A percentile compares a stretch with the other conserved stretches of the same genome.
Evolutionary conservation across 2,113 vertebrate genomes (phyloP).

Genomic region (Clupea harengus): DNA sequence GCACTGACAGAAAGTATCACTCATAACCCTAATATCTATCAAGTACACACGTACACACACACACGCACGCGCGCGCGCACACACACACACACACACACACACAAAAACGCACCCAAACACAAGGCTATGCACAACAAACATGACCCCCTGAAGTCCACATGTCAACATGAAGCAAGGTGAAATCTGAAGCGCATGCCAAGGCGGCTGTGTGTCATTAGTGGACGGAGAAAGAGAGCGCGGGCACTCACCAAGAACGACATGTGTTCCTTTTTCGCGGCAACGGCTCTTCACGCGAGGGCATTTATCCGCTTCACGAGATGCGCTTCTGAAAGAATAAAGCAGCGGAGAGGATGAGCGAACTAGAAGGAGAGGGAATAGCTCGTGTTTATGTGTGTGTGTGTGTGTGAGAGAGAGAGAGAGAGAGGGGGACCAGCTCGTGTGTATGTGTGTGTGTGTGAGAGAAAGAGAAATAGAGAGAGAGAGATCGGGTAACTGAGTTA

Average conservation of each 20-base stretch:
- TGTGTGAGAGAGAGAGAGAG: not conserved
- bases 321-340: constrained; percentile 27
- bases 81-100: not conserved
- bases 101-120: not conserved
- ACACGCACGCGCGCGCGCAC: not conserved
- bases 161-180: not conserved
- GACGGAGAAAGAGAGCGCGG: not conserved
- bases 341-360: not conserved
- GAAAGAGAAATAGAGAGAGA: not conserved
- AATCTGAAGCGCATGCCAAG: not conserved
- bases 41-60: not conserved
- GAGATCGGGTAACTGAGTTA: not conserved
- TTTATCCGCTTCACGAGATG: constrained; percentile 56
- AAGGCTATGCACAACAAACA: not conserved
- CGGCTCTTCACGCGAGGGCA: constrained; percentile 46
- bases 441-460: not conserved
- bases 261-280: constrained; percentile 61
- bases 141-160: not conserved
- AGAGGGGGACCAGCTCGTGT: too few species aligned
- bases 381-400: not conserved
- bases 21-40: not conserved
- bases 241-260: constrained; percentile 79
- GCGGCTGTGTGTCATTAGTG: not conserved
- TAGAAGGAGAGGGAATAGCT: not conserved
- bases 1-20: not conserved